These are phyloP conservation scores for Ferrisia virgata DNA, from an alignment of 2,888 invertebrate species.

Conservation along the genomic window DNA sequence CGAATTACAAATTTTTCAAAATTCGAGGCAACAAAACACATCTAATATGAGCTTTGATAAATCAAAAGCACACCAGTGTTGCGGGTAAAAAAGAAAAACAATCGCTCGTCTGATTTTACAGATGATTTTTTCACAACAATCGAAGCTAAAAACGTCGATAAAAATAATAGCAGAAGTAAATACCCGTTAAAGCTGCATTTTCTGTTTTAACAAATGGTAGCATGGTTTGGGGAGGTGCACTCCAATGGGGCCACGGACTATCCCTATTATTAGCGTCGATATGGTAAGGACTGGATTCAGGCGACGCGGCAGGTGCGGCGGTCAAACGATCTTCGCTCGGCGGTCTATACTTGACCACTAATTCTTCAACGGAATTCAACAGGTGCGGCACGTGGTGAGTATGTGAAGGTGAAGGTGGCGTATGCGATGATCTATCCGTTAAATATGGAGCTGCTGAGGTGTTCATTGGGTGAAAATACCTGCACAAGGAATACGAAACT, in stretches of 20 bases:
- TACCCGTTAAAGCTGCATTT: conserved; percentile 1
- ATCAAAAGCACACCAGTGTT: no score
- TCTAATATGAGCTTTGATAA: no score
- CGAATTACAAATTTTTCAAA: no score
- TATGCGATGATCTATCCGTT: conserved; percentile 50
- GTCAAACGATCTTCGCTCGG: conserved; percentile 65
- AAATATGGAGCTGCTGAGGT: conserved; percentile 70
- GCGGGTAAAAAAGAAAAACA: no score
- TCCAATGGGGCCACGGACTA: conserved; percentile 65
- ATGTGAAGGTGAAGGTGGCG: conserved; percentile 46
- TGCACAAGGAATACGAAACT: conserved; percentile 6
- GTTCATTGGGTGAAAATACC: conserved; percentile 62
- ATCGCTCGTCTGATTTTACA: no score
- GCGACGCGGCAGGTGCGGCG: conserved; percentile 54
- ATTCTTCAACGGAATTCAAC: conserved; percentile 48
- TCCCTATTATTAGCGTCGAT: conserved; percentile 50
- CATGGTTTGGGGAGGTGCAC: conserved; percentile 47
- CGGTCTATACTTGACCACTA: conserved; percentile 62
- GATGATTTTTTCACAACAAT: no score
- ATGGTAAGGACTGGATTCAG: conserved; percentile 48
- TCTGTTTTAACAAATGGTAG: conserved; percentile 37
- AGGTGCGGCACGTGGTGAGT: conserved; percentile 43
- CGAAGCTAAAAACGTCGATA: no score
- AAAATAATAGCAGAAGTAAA: no score
- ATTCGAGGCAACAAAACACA: no score